phyloP scores from a whole-genome alignment of 2,888 invertebrate species.

The Caenorhabditis wallacei region DNA sequence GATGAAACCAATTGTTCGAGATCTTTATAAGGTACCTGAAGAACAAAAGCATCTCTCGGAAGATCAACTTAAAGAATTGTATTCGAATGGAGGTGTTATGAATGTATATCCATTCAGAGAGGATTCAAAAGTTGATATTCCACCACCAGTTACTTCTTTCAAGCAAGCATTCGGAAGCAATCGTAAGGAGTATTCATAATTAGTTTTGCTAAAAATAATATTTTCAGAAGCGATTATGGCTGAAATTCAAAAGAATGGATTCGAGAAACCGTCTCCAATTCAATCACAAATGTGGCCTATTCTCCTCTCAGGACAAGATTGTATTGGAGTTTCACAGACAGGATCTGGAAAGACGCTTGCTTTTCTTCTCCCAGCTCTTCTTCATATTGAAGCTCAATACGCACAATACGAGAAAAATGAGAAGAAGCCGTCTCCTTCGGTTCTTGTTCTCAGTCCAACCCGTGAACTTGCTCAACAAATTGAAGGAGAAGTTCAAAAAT shows the following conservation, averaged over 20 bases:
- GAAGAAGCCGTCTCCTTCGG: slow-evolving; percentile 88
- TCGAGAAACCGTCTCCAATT: slow-evolving; percentile 92
- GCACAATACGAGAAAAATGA: slow-evolving; percentile 59
- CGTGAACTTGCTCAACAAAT: slow-evolving; percentile 95
- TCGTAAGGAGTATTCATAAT: slow-evolving; percentile 36
- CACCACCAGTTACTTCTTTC: slow-evolving; percentile 67
- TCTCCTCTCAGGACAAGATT: slow-evolving; percentile 86
- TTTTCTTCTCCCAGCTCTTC: slow-evolving; percentile 89
- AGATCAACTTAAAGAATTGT: slow-evolving; percentile 32
- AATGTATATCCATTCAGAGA: slow-evolving; percentile 69
- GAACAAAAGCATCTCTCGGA: slow-evolving; percentile 41
- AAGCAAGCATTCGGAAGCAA: slow-evolving; percentile 70
- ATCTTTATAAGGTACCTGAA: slow-evolving; percentile 51
- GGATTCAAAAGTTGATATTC: slow-evolving; percentile 58
- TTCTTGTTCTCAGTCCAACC: slow-evolving; percentile 93
- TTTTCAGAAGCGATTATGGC: slow-evolving; percentile 88
- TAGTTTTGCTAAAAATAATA: background rate
- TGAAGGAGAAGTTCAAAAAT: slow-evolving; percentile 93
- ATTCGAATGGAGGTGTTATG: slow-evolving; percentile 53
- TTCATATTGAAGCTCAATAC: slow-evolving; percentile 92
- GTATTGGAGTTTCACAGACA: slow-evolving; percentile 97
- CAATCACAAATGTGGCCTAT: slow-evolving; percentile 94
- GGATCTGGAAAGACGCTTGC: slow-evolving; percentile 90
- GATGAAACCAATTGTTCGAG: slow-evolving; percentile 61
- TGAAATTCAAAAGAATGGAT: slow-evolving; percentile 91